Percentiles rank a stretch among this genome's conserved stretches.
Evolutionary conservation across 2,888 invertebrate species (phyloP).

Genomic region (Epinotia nisella): DNA sequence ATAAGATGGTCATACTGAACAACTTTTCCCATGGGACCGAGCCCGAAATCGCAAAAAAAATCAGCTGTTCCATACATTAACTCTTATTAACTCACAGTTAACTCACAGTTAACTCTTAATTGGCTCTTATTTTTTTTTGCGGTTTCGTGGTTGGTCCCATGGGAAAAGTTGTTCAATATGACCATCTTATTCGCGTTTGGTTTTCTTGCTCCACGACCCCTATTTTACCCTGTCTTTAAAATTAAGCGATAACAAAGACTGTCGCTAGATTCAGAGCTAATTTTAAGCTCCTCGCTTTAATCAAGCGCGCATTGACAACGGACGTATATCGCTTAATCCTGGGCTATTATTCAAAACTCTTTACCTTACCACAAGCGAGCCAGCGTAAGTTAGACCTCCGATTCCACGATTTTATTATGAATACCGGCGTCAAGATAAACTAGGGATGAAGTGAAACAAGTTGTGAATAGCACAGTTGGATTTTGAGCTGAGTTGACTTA

Average conservation of each 20-base stretch:
- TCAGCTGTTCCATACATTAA: too few species aligned
- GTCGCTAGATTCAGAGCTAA: neutral
- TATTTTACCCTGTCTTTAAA: too few species aligned
- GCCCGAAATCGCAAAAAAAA: too few species aligned
- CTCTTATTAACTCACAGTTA: too few species aligned
- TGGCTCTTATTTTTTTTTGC: too few species aligned
- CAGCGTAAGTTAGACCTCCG: neutral
- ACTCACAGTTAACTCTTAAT: too few species aligned
- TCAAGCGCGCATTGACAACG: conserved; percentile 14
- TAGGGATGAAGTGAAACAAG: neutral
- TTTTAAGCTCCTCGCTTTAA: conserved; percentile 4
- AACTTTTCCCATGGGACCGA: too few species aligned
- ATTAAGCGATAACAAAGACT: neutral
- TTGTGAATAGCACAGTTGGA: neutral
- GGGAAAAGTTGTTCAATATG: too few species aligned
- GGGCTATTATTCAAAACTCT: neutral
- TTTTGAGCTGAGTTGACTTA: conserved; percentile 10
- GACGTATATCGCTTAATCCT: conserved; percentile 14
- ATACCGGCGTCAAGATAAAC: neutral
- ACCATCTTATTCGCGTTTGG: too few species aligned
- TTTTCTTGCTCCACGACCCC: too few species aligned
- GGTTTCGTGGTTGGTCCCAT: too few species aligned
- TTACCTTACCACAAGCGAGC: neutral
- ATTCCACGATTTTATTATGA: neutral
- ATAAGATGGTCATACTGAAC: too few species aligned